Base-by-base conservation (phyloP, 2,888 invertebrate species). In the Sarcophaga rosellei region DNA sequence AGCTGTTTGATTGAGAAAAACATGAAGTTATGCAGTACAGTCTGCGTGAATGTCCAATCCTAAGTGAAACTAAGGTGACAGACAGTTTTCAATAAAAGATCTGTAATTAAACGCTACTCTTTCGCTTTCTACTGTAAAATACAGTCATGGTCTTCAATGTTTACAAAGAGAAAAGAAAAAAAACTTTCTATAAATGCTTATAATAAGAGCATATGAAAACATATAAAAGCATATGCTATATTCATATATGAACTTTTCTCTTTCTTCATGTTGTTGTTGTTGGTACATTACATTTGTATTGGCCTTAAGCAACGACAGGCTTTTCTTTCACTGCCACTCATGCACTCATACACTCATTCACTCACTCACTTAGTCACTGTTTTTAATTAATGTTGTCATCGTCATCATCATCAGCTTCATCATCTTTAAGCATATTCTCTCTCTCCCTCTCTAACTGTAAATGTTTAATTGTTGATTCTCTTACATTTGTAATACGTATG, bases 381-480 rank as follows among this genome's bases (percentile, higher is more conserved):
- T 79, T 53, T 84, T 70, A 79, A 84, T 79, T 84, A 79, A 84
- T 70, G 84, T 79, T 78, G 84, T 75, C 79, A 75, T 79, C 74
- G 65, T 72, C 63, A 53, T 53, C 53, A 53, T 53, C 53, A 53
- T 68, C 45, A 15, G 12, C n/a, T 25, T 45, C n/a, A 44, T 8
- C 17, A 35, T 44, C 44, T 35, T 35, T 35, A 10, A 35, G 35
- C 3, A 35, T n/a, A 12, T 53, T 17, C 53, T 53, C 47, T 15
- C 15, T 15, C 47, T 53, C 3, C 12, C 65, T 65, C 61, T 61
- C 66, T 45, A 69, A 70, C 59, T 53, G 53, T 45, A 45, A 69
- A 44, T 35, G 23, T 53, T 53, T 53, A 47, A 15, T 53, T 68
- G 4, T 62, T 68, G 65, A 59, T 80, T 73, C 72, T 57, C 57